Conservation (phyloP, 2,113 vertebrate genomes). For the Scopus umbretta region DNA sequence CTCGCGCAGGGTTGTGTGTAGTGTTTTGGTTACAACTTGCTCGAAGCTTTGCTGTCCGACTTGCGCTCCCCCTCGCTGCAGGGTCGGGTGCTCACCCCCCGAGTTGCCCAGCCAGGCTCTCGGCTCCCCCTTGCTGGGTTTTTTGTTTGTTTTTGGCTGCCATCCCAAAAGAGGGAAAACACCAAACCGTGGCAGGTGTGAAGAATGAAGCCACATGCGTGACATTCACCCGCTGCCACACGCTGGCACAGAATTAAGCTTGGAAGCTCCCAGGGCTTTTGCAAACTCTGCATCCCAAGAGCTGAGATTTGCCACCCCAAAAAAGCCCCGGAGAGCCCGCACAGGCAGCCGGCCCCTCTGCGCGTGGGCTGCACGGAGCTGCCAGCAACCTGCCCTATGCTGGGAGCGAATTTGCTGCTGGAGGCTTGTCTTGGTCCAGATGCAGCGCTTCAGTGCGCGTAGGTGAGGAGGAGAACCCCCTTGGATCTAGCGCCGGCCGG, state of each 20-base stretch:
- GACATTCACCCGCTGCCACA: accelerated
- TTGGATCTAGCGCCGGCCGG: accelerated
- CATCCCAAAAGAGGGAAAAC: not conserved
- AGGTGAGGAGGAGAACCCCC: not conserved
- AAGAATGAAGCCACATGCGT: accelerated
- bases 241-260: accelerated
- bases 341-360: not conserved
- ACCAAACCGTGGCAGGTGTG: not conserved
- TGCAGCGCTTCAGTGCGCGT: accelerated
- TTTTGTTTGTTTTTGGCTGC: not conserved
- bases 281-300: not conserved
- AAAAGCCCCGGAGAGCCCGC: not conserved
- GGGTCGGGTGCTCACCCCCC: not conserved
- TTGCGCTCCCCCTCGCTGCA: accelerated
- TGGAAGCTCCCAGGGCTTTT: not conserved
- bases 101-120: not conserved
- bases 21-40: not conserved
- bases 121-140: accelerated
- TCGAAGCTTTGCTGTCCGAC: not conserved
- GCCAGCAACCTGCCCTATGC: not conserved
- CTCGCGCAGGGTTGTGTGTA: accelerated
- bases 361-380: accelerated
- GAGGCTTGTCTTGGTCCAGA: not conserved
- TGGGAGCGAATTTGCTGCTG: not conserved
- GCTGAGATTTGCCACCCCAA: not conserved